Evolutionary conservation across 35 echinoderm and acorn worm species (phyloP).

Genomic region (Acanthaster planci): DNA sequence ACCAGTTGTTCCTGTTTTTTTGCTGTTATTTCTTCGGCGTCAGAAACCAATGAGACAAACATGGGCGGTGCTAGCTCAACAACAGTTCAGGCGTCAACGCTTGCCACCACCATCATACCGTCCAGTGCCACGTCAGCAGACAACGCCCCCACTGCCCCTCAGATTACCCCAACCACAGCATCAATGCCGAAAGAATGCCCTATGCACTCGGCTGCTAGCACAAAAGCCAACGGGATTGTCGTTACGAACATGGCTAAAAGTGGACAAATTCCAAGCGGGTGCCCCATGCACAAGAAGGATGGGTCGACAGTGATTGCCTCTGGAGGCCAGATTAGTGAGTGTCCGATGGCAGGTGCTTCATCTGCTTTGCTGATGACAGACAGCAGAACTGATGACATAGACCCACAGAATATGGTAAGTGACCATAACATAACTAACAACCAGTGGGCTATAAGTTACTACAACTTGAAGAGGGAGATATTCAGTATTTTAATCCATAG

Average conservation of each 20-base stretch:
- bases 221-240: background rate
- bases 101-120: slow-evolving; percentile 16
- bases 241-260: background rate
- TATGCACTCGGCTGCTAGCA: slow-evolving; percentile 23
- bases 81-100: slow-evolving; percentile 34
- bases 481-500: no score
- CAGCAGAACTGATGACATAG: slow-evolving; percentile 73
- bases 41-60: background rate
- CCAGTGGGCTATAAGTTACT: no score
- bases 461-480: no score
- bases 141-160: background rate
- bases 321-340: slow-evolving; percentile 56
- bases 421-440: background rate
- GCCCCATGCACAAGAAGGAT: slow-evolving; percentile 62
- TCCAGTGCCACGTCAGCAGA: background rate
- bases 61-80: slow-evolving; percentile 25
- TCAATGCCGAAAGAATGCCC: slow-evolving; percentile 50
- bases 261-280: slow-evolving; percentile 51
- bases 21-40: no score
- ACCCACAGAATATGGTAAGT: slow-evolving; percentile 80
- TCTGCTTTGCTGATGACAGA: slow-evolving; percentile 35
- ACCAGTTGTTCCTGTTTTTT: no score
- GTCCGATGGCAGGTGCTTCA: slow-evolving; percentile 70
- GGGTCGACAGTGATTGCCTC: background rate
- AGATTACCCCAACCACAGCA: background rate